Evolutionary conservation across 1,140 invertebrate species (phyloP).

Genomic region (Drosophila ohnishii): DNA sequence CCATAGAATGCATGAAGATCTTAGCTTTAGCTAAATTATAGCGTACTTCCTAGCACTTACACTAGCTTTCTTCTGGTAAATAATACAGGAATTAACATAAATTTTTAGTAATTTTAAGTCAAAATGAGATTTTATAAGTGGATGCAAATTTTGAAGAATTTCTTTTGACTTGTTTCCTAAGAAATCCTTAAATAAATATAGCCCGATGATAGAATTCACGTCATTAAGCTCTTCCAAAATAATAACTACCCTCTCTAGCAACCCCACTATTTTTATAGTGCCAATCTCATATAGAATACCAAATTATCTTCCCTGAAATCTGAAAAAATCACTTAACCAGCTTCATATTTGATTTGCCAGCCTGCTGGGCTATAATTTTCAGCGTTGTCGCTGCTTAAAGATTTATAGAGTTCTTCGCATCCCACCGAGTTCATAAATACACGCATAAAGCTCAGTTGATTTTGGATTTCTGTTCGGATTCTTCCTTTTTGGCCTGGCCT

Average conservation of each 20-base stretch:
- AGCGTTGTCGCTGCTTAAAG: conserved; percentile 47
- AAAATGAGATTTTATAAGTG: not conserved
- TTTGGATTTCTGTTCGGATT: conserved; percentile 42
- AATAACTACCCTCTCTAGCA: too few relatives aligned
- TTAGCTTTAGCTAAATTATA: not conserved
- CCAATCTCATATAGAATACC: too few relatives aligned
- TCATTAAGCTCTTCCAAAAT: not conserved
- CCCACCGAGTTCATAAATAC: conserved; percentile 61
- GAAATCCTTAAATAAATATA: not conserved
- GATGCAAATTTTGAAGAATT: not conserved
- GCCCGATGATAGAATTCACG: not conserved
- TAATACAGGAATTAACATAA: not conserved
- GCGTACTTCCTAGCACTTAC: not conserved
- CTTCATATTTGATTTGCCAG: conserved; percentile 74
- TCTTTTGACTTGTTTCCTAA: not conserved
- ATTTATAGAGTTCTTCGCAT: conserved; percentile 62
- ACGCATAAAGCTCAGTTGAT: conserved; percentile 68
- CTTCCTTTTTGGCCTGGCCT: conserved; percentile 32
- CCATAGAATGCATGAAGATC: not conserved
- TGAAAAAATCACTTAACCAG: conserved; percentile 40
- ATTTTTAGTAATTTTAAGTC: not conserved
- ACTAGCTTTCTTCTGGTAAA: not conserved
- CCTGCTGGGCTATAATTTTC: conserved; percentile 8
- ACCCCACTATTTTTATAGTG: not conserved
- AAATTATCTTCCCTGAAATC: not conserved